Base-by-base conservation (phyloP, 2,888 invertebrate species). In the Meiosimyza decipiens region DNA sequence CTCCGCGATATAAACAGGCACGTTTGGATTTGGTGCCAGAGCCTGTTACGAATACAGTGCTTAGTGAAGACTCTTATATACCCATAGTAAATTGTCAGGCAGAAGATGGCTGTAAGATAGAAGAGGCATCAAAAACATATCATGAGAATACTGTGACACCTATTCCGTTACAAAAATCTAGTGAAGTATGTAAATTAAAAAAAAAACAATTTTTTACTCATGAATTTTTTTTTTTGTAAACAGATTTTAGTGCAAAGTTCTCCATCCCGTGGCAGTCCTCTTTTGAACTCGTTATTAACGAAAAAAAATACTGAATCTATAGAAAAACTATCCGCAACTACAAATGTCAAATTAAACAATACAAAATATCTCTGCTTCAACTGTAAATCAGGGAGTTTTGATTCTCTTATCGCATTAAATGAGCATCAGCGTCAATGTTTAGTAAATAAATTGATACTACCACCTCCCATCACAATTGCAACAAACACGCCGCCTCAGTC, bases 351-450 rank as follows among this genome's bases (percentile, higher is more conserved):
- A 40, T 9, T 28, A 15, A 51, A 64, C 6, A 50, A 52, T 18
- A 79, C 76, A 50, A 79, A 78, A 71, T 79, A 75, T 74, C 70
- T 85, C 91, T 94, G 94, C 83, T 89, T 91, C 59, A 93, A 92
- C 84, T 94, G 94, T 87, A 90, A 90, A 81, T 89, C 89, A 54
- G 90, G 91, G 79, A 91, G 91, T 72, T 93, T 92, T 84, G 90
- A 91, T 78, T 90, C 91, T 13, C 86, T 93, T 76, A 89, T 90
- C 51, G 89, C 90, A 85, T 87, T 93, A 64, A 92, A 93, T 81
- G 92, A 92, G 77, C 93, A 93, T 85, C 91, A 92, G 81, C 87
- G 90, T 70, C 88, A 89, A 71, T 94, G 94, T 82, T 88, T 81
- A 63, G 74, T 74, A 7, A 71, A 73, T 62, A 75, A 75, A 50